Evolutionary conservation across 2,113 vertebrate species (phyloP).

Genomic region (Balaeniceps rex): DNA sequence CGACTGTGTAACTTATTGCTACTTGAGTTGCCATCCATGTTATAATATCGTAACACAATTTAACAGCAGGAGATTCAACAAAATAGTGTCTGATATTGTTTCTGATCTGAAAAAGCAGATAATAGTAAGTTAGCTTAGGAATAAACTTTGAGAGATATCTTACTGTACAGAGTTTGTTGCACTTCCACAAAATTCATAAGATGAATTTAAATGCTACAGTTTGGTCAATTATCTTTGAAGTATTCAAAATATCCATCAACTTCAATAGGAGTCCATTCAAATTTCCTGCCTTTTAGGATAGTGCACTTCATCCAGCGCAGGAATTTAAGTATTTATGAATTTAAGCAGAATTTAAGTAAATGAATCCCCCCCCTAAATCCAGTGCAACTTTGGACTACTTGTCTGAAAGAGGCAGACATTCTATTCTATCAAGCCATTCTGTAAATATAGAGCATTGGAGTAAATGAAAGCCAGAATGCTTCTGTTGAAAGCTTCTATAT

Average conservation of each 20-base stretch:
- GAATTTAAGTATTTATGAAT: background rate
- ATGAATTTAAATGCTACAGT: background rate
- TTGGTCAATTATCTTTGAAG: background rate
- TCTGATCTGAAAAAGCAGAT: conserved; percentile 79
- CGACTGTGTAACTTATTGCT: conserved; percentile 94
- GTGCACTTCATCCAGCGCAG: background rate
- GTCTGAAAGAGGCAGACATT: background rate
- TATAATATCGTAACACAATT: conserved; percentile 85
- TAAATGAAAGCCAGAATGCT: background rate
- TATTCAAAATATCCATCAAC: background rate
- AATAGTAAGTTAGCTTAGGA: background rate
- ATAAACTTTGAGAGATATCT: background rate
- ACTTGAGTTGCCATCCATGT: conserved; percentile 91
- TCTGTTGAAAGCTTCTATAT: background rate
- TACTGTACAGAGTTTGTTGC: background rate
- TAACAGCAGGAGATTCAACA: conserved; percentile 77
- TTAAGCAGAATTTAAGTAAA: background rate
- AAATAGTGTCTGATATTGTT: conserved; percentile 90
- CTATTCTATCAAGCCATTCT: background rate
- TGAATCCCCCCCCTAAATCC: background rate
- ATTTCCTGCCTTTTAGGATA: background rate
- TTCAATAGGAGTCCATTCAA: background rate
- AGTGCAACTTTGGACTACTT: background rate
- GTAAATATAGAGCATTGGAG: background rate
- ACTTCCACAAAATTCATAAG: background rate